Conservation (phyloP, 37 sponge, comb jelly and placozoan species). For the Cladorhizidae sp. region DNA sequence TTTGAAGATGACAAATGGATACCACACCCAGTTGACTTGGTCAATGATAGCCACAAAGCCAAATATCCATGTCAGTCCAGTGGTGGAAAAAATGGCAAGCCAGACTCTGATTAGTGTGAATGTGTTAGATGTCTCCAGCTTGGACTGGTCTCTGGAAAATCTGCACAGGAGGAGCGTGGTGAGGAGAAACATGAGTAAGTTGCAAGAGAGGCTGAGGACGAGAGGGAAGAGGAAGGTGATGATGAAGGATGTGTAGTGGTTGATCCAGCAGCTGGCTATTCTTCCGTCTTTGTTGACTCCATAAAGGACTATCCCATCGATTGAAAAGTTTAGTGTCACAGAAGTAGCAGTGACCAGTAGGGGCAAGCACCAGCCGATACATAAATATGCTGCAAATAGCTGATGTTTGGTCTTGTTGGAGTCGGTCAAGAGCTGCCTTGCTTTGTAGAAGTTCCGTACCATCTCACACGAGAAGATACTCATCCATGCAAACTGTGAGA, state of each 20-base stretch:
- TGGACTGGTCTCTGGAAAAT: background rate
- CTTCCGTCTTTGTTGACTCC: slow-evolving; percentile 25
- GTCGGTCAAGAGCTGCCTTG: background rate
- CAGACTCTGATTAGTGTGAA: background rate
- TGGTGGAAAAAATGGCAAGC: slow-evolving; percentile 18
- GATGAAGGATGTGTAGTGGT: slow-evolving; percentile 12
- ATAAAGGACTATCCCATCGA: slow-evolving; percentile 21
- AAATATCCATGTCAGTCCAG: no score
- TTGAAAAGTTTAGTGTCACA: slow-evolving; percentile 35
- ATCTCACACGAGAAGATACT: slow-evolving; percentile 23
- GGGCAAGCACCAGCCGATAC: slow-evolving; percentile 49
- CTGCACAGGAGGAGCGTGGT: background rate
- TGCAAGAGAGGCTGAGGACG: slow-evolving; percentile 3
- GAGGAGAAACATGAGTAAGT: background rate
- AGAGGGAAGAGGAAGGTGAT: slow-evolving; percentile 42
- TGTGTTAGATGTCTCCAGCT: background rate
- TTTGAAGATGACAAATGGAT: slow-evolving; percentile 59
- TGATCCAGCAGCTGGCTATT: slow-evolving; percentile 30
- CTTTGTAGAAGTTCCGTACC: slow-evolving; percentile 7
- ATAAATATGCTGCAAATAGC: slow-evolving; percentile 26
- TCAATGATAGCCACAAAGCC: background rate
- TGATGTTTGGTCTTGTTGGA: background rate
- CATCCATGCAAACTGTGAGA: slow-evolving; percentile 66
- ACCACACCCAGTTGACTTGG: slow-evolving; percentile 44
- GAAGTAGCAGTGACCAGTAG: background rate